phyloP scores from a whole-genome alignment of 2,797 vertebrate genomes.

The Microctenopoma stevenorrisi region DNA sequence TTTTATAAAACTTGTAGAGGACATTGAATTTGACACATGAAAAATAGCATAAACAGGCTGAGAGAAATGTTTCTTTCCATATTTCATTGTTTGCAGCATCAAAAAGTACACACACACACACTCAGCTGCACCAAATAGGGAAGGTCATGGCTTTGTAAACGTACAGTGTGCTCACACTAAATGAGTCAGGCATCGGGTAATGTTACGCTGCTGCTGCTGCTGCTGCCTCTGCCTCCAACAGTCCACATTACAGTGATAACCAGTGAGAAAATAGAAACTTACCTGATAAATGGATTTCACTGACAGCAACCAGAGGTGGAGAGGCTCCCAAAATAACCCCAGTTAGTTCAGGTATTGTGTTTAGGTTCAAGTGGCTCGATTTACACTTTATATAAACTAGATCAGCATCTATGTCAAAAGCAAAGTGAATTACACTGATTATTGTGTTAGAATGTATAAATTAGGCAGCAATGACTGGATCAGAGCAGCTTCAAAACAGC shows the following conservation, averaged over 20 bases:
- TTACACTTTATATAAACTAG: neutral
- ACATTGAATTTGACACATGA: too few relatives aligned
- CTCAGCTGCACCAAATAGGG: constrained; percentile 2
- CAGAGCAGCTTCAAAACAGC: too few relatives aligned
- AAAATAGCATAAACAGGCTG: too few relatives aligned
- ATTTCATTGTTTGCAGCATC: too few relatives aligned
- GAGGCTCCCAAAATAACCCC: constrained; percentile 61
- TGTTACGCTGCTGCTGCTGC: constrained; percentile 16
- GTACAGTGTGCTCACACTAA: neutral
- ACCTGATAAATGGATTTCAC: constrained; percentile 44
- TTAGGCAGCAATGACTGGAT: too few relatives aligned
- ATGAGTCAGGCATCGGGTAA: constrained; percentile 31
- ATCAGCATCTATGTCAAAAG: too few relatives aligned
- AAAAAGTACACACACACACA: neutral
- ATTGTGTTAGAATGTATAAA: too few relatives aligned
- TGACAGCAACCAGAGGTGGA: constrained; percentile 67
- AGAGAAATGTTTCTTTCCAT: too few relatives aligned
- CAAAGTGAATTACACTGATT: too few relatives aligned
- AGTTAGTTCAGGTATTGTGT: constrained; percentile 16
- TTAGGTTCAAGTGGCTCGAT: constrained; percentile 23
- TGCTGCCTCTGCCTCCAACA: constrained; percentile 15
- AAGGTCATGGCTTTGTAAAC: constrained; percentile 3
- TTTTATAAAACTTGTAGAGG: neutral
- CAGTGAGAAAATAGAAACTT: constrained; percentile 62
- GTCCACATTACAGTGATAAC: constrained; percentile 34